Evolutionary conservation across 1,140 invertebrate genomes (phyloP), one percentile per base, ranked within the genome.

Genomic region (Monochamus saltuarius): DNA sequence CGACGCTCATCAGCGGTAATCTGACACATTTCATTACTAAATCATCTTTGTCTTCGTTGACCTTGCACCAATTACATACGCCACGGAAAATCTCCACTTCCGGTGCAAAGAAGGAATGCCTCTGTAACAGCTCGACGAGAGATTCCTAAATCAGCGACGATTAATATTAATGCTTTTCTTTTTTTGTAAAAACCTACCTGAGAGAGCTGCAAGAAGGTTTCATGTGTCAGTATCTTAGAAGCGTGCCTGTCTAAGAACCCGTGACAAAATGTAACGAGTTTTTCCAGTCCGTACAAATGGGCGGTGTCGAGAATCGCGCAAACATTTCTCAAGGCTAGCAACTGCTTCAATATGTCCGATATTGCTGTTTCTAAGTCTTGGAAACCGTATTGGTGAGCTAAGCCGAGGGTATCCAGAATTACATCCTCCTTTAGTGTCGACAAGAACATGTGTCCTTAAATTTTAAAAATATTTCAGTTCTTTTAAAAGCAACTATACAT

Each of bases 311-410:
- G 89, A 66, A 98, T 94, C 4, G 90, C 83, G 80, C 95, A 98
- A 1, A 97, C 91, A 80, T 98, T 98, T 68, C 85, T 84, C 45
- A 92, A 83, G 47, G 88, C 89, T 13, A 99, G 79, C 69, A 92
- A 89, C 73, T 94, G 91, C 64, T 89, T 87, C 61, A 99, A 78
- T 79, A 95, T 97, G 71, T 97, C 92, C 1, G 93, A 97, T 60
- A 99, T 93, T 10, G 94, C 86, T 7, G 85, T 79, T 81, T 98
- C 94, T 49, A 99, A 78, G 74, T 97, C 92, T 62, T 87, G 84
- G 81, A 98, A 97, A 36, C 94, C 94, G 82, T 97, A 99, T 69
- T 96, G 89, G 82, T 99, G 94, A 19, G 94, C 91, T 71, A 99
- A 82, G 6, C 89, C 91, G 49, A 97, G 78, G 43, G 93, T 89